Evolutionary conservation across 2,113 vertebrate species (phyloP).

Genomic region (Danionella cerebrum): DNA sequence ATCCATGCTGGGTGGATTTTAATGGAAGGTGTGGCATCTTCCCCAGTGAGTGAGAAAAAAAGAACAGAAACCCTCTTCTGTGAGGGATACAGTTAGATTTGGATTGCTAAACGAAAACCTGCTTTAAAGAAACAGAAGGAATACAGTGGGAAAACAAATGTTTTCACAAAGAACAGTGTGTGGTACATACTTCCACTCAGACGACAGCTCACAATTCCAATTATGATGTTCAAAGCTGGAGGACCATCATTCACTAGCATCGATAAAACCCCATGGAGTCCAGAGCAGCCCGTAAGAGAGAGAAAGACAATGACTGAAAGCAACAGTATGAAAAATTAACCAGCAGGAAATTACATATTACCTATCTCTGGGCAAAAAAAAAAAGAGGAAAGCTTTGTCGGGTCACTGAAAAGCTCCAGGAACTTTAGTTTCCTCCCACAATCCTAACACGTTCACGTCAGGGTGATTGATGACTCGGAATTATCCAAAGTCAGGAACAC

Average conservation of each 20-base stretch:
- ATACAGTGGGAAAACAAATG: too few relatives aligned
- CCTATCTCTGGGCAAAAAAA: not conserved
- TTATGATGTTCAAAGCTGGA: not conserved
- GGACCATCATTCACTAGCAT: slow-evolving; percentile 12
- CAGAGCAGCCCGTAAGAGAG: too few relatives aligned
- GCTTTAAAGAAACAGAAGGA: too few relatives aligned
- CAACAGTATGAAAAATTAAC: not conserved
- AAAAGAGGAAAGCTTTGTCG: slow-evolving; percentile 1
- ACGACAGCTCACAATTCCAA: not conserved
- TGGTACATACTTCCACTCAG: not conserved
- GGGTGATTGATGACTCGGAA: not conserved
- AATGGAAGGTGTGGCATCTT: not conserved
- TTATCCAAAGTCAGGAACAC: too few relatives aligned
- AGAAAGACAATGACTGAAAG: too few relatives aligned
- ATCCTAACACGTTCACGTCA: not conserved
- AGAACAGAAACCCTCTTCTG: too few relatives aligned
- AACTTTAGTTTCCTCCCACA: not conserved
- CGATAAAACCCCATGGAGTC: slow-evolving; percentile 6
- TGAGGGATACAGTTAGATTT: too few relatives aligned
- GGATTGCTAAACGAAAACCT: too few relatives aligned
- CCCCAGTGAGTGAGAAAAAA: too few relatives aligned
- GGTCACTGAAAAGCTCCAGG: not conserved
- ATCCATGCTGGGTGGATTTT: not conserved
- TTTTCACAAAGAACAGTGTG: not conserved
- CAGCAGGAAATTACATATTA: not conserved